Conservation (phyloP, 2,113 vertebrate species). For the Crotalus viridis region DNA sequence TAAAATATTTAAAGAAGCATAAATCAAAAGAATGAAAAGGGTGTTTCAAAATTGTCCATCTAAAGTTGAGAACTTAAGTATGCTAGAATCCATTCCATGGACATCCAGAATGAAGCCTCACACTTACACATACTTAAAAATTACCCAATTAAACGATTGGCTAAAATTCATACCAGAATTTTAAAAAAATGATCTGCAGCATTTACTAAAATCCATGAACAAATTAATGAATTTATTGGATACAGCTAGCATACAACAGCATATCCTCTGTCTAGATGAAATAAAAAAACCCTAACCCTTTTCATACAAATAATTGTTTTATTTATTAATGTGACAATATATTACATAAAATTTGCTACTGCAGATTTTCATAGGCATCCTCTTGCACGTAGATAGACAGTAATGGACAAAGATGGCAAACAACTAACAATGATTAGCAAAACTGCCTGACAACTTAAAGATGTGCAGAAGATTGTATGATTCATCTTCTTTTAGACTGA, state of each 20-base stretch:
- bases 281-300: conserved; percentile 74
- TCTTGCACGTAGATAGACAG: conserved; percentile 86
- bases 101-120: conserved; percentile 58
- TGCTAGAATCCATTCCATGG: conserved; percentile 55
- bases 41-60: conserved; percentile 44
- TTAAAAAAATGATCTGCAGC: conserved; percentile 74
- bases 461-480: conserved; percentile 75
- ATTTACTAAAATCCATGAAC: conserved; percentile 85
- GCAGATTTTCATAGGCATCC: conserved; percentile 85
- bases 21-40: conserved; percentile 58
- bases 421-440: conserved; percentile 82
- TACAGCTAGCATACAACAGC: conserved; percentile 83
- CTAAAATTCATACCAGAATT: conserved; percentile 72
- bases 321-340: conserved; percentile 88
- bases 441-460: conserved; percentile 83
- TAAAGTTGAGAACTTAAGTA: conserved; percentile 49
- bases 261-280: conserved; percentile 76
- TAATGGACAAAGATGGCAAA: conserved; percentile 76
- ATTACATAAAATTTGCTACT: conserved; percentile 95
- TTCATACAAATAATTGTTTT: conserved; percentile 86
- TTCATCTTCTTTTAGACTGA: conserved; percentile 70
- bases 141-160: conserved; percentile 52
- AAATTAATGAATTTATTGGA: conserved; percentile 81
- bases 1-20: conserved; percentile 49
- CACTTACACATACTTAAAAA: conserved; percentile 47